These are phyloP conservation scores for Syngnathus floridae DNA, from an alignment of 2,113 vertebrate species.

Conservation along the genomic window DNA sequence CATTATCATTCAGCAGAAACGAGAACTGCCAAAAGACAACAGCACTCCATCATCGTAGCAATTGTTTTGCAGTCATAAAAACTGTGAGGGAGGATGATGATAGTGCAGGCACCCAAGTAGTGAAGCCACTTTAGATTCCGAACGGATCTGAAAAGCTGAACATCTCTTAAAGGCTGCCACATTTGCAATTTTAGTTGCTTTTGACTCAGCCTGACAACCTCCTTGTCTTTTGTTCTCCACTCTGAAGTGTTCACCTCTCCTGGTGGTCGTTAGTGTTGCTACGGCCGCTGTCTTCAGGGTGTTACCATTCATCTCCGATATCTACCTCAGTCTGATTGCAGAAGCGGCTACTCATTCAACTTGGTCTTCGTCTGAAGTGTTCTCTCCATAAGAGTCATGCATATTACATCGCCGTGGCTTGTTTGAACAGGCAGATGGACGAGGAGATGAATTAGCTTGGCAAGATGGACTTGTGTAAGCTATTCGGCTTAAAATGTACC, in stretches of 20 bases:
- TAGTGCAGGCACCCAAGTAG: not conserved
- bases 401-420: slow-evolving; percentile 45
- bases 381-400: slow-evolving; percentile 54
- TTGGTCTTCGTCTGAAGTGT: slow-evolving; percentile 57
- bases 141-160: not conserved
- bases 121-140: not conserved
- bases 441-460: slow-evolving; percentile 23
- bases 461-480: too few relatives aligned
- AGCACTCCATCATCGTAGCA: not conserved
- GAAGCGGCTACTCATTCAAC: slow-evolving; percentile 30
- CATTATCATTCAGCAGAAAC: not conserved
- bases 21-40: not conserved
- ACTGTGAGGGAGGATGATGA: not conserved
- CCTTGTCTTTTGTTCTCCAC: slow-evolving; percentile 25
- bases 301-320: slow-evolving; percentile 41
- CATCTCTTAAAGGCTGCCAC: not conserved
- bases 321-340: slow-evolving; percentile 37
- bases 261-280: slow-evolving; percentile 22
- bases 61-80: not conserved
- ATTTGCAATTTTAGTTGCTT: not conserved
- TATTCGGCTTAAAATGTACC: too few relatives aligned
- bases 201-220: not conserved
- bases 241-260: slow-evolving; percentile 27
- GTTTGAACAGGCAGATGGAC: slow-evolving; percentile 58
- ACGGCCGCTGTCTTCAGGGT: slow-evolving; percentile 17